These are phyloP conservation scores for Danio aesculapii DNA, from an alignment of 2,797 vertebrate genomes.

Conservation along the genomic window DNA sequence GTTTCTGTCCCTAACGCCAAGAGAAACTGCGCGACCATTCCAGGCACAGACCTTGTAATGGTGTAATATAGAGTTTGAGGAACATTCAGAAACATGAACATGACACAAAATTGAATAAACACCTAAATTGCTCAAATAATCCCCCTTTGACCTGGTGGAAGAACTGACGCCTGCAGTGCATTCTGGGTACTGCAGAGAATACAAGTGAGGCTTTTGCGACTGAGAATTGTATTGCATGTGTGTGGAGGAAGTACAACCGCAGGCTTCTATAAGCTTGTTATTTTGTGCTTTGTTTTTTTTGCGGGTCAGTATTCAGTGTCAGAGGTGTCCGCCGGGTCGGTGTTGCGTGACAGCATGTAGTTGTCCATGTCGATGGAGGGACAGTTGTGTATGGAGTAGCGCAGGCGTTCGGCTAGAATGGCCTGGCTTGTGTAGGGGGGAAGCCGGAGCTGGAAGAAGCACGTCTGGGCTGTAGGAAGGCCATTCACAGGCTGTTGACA, in stretches of 20 bases:
- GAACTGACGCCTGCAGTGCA: constrained; percentile 19
- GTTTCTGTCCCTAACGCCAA: constrained; percentile 2
- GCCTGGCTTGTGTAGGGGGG: constrained; percentile 84
- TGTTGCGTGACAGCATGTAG: constrained; percentile 87
- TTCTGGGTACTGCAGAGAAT: constrained; percentile 16
- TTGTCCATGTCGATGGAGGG: constrained; percentile 88
- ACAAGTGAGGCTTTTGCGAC: background rate
- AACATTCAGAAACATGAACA: constrained; percentile 52
- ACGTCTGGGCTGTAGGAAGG: constrained; percentile 86
- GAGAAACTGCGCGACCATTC: constrained; percentile 3
- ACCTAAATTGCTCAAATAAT: constrained; percentile 15
- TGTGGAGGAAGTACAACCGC: constrained; percentile 36
- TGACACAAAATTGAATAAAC: constrained; percentile 33
- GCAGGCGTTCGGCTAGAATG: constrained; percentile 81
- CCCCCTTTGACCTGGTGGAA: constrained; percentile 25
- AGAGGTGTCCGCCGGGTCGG: constrained; percentile 79
- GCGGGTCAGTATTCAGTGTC: constrained; percentile 78
- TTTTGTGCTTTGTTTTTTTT: constrained; percentile 33
- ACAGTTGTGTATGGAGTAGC: constrained; percentile 88
- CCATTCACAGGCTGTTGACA: constrained; percentile 79
- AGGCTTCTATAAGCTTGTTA: constrained; percentile 33
- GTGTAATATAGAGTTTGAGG: background rate
- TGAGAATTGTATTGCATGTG: constrained; percentile 51
- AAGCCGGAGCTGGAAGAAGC: constrained; percentile 85
- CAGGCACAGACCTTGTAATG: constrained; percentile 36